Evolutionary conservation across 2,888 invertebrate genomes (phyloP), one percentile per base, ranked within the genome.

Genomic region (Cryptus armator): DNA sequence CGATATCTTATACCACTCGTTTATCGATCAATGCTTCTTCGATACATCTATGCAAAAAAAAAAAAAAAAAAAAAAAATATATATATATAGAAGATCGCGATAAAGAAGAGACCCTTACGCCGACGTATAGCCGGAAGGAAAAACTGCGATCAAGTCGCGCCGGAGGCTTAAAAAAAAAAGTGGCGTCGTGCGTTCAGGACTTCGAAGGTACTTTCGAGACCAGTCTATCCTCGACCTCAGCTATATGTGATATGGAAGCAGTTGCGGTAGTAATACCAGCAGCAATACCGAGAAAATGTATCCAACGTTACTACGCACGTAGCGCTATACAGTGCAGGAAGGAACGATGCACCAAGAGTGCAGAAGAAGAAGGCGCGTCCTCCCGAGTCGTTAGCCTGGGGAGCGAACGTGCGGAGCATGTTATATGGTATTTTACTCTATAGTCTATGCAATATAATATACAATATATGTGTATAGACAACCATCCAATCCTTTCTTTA

Each of bases 351-450:
- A 75, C 3, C 4, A 4, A 75, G 24, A 51, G 51, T 9, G 37
- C 62, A 64, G 48, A 75, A 81, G 75, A 81, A 70, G 46, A 75
- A 53, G 78, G 2, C 1, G 32, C 78, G 70, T 81, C 81, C 77
- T 81, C 64, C 81, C 46, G 62, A 56, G 81, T 84, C 84, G 84
- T 81, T 79, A 81, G 78, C 59, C 80, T 62, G 78, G 71, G 70
- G 74, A 79, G 48, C 66, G 75, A 78, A 81, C 84, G 84, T 85
- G 84, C 74, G 19, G 56, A 48, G 81, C 64, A 85, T 85, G 43
- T 70, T 81, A 51, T 66, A 80, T 51, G 48, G 70, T 71, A 75
- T 76, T 56, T 75, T 71, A 46, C 75, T 74, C 29, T 70, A 12
- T n/a, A 44, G 24, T 19, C n/a, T 53, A 29, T 24, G 48, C 44